These are phyloP conservation scores for Camelus bactrianus DNA, from an alignment of 2,113 vertebrate species.

Conservation along the genomic window DNA sequence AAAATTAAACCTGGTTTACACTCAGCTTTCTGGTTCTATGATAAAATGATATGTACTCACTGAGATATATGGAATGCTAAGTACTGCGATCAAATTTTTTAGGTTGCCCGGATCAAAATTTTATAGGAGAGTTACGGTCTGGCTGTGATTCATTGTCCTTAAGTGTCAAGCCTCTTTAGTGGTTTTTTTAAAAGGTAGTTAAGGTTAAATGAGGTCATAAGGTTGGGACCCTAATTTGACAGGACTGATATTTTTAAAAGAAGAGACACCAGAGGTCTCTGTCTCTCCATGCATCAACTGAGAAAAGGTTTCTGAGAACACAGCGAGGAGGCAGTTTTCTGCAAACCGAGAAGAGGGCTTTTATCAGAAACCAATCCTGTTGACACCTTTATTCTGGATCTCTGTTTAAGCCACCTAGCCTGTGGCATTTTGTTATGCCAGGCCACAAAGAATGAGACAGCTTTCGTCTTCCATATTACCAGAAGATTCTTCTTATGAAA, in stretches of 20 bases:
- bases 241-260: not conserved
- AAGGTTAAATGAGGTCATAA: not conserved
- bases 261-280: not conserved
- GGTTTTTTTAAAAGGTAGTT: not conserved
- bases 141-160: not conserved
- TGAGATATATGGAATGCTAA: not conserved
- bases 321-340: not conserved
- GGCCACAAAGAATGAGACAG: not conserved
- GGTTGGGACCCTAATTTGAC: not conserved
- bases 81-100: not conserved
- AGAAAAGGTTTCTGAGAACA: not conserved
- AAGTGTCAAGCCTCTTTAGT: not conserved
- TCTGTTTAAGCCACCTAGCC: not conserved
- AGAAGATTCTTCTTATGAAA: not conserved
- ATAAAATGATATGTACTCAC: not conserved
- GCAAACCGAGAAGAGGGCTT: not conserved
- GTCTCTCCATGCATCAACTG: not conserved
- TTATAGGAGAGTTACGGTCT: not conserved
- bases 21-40: not conserved
- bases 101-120: not conserved
- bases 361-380: not conserved
- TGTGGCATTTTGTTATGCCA: too few relatives aligned
- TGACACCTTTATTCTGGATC: not conserved
- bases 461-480: not conserved
- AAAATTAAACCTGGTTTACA: not conserved